Percentiles rank a stretch among this genome's conserved stretches.
Conservation (phyloP, 2,113 vertebrate genomes). For the Hydropotes inermis region DNA sequence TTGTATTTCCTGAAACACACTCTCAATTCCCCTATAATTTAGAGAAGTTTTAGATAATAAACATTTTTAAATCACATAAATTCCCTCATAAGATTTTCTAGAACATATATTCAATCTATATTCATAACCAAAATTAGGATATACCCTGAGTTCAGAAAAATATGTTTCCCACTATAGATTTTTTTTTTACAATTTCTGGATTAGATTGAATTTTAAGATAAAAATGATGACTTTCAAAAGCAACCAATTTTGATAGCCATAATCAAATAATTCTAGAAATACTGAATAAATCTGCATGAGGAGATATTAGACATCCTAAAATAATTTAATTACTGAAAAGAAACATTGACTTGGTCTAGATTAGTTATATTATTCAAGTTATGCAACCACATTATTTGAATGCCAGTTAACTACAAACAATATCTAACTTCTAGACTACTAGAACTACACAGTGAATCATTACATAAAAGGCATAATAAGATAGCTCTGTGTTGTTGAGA, state of each 20-base stretch:
- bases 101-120: not conserved
- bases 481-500: not conserved
- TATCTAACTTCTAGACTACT: not conserved
- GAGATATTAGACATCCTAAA: not conserved
- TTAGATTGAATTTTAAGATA: not conserved
- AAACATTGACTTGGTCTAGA: not conserved
- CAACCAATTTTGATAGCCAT: not conserved
- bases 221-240: slow-evolving; percentile 20
- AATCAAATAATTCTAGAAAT: slow-evolving; percentile 9
- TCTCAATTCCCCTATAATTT: not conserved
- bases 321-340: not conserved
- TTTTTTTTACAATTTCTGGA: not conserved
- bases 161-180: not conserved
- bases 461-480: not conserved
- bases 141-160: not conserved
- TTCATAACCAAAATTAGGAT: not conserved
- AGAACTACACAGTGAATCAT: not conserved
- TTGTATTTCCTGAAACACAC: not conserved
- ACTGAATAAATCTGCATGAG: not conserved
- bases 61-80: slow-evolving; percentile 7
- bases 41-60: not conserved
- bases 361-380: not conserved
- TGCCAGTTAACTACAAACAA: not conserved
- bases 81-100: not conserved
- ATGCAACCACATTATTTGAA: not conserved